Evolutionary conservation across 2,113 vertebrate genomes (phyloP).

Genomic region (Tenebrosternarchus preto): DNA sequence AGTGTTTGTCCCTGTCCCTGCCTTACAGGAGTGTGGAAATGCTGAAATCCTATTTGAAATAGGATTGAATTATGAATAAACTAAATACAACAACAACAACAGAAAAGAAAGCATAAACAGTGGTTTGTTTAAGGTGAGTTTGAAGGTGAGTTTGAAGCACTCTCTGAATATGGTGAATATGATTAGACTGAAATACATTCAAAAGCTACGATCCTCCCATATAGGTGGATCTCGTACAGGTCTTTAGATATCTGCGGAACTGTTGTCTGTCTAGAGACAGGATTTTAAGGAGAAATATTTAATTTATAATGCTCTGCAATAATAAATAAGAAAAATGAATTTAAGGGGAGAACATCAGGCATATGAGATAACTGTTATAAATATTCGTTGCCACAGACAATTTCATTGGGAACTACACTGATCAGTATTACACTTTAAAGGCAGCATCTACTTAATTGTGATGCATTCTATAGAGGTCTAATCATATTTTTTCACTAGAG

Average conservation of each 20-base stretch:
- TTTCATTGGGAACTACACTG: slow-evolving; percentile 48
- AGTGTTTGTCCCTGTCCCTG: too few relatives aligned
- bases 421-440: slow-evolving; percentile 50
- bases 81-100: too few relatives aligned
- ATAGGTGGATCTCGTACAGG: background rate
- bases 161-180: too few relatives aligned
- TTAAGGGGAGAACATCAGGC: background rate
- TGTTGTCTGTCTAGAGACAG: too few relatives aligned
- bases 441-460: slow-evolving; percentile 59
- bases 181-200: too few relatives aligned
- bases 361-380: slow-evolving; percentile 45
- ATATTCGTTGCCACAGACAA: slow-evolving; percentile 59
- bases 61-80: too few relatives aligned
- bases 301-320: background rate
- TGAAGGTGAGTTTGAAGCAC: too few relatives aligned
- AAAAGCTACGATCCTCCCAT: background rate
- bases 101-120: too few relatives aligned
- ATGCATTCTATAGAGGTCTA: slow-evolving; percentile 57
- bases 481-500: slow-evolving; percentile 52
- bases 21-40: too few relatives aligned
- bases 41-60: too few relatives aligned
- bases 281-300: background rate
- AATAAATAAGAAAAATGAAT: background rate
- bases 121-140: too few relatives aligned
- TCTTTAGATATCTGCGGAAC: too few relatives aligned